Evolutionary conservation across 2,888 invertebrate genomes (phyloP).

Genomic region (Phyllotreta cruciferae): DNA sequence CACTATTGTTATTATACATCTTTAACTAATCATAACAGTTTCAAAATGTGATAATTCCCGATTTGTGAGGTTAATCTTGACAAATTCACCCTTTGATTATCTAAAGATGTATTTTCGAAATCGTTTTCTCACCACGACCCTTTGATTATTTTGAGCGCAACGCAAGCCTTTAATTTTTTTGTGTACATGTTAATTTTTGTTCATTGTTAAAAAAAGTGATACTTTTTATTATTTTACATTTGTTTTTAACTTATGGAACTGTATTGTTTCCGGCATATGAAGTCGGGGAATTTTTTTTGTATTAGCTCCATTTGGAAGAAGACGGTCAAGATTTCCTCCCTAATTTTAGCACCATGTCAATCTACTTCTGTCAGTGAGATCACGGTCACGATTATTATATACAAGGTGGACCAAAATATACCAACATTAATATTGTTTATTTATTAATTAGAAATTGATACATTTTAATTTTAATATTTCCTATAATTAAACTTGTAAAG

Average conservation of each 20-base stretch:
- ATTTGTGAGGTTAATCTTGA: neutral
- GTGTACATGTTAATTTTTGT: conserved; percentile 57
- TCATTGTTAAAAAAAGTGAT: conserved; percentile 59
- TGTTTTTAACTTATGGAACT: conserved; percentile 55
- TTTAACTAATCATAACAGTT: too few relatives aligned
- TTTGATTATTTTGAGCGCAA: conserved; percentile 41
- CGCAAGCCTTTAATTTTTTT: conserved; percentile 47
- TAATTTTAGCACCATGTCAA: conserved; percentile 45
- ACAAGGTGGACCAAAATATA: too few relatives aligned
- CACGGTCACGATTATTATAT: conserved; percentile 23
- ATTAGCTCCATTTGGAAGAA: conserved; percentile 43
- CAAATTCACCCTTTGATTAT: neutral
- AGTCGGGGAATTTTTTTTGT: conserved; percentile 48
- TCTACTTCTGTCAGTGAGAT: conserved; percentile 56
- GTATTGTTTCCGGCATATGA: conserved; percentile 39
- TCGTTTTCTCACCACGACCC: neutral
- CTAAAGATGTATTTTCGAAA: neutral
- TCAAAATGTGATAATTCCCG: neutral
- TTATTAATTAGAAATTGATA: neutral
- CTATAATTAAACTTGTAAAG: too few relatives aligned
- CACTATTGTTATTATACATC: neutral
- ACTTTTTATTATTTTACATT: conserved; percentile 56
- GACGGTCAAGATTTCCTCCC: conserved; percentile 43
- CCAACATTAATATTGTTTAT: conserved; percentile 19
- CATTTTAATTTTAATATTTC: conserved; percentile 17